These are phyloP conservation scores for Malurus elegans DNA, from an alignment of 2,113 vertebrate genomes.

Conservation along the genomic window DNA sequence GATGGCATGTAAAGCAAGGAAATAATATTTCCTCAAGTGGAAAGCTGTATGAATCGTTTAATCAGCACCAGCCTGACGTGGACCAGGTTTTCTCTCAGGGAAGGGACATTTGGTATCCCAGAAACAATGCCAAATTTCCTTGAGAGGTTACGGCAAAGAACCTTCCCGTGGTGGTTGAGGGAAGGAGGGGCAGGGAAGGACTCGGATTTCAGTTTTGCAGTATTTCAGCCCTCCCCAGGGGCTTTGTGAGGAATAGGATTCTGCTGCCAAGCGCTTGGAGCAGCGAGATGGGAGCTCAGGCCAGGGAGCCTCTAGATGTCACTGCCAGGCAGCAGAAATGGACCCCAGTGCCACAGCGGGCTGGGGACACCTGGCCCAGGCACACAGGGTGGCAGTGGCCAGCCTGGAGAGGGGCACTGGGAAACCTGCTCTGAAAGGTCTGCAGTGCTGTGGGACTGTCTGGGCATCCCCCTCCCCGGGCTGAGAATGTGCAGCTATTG, in stretches of 20 bases:
- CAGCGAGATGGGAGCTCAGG: background rate
- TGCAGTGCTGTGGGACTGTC: no score
- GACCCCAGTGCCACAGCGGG: background rate
- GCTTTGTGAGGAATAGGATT: background rate
- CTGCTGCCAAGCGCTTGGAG: background rate
- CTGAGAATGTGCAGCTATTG: background rate
- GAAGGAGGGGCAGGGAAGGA: background rate
- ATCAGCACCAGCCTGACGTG: background rate
- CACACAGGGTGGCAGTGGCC: background rate
- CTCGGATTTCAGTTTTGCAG: background rate
- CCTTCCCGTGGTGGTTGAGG: background rate
- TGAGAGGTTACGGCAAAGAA: background rate
- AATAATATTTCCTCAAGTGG: background rate
- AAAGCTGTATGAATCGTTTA: background rate
- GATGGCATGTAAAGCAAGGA: background rate
- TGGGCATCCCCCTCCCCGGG: background rate
- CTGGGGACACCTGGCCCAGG: background rate
- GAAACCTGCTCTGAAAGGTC: background rate
- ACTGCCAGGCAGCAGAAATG: constrained; percentile 19
- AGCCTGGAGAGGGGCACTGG: background rate
- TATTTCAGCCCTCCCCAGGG: background rate
- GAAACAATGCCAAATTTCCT: background rate
- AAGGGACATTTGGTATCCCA: background rate
- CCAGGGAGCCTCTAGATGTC: constrained; percentile 63
- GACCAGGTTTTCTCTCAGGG: background rate